phyloP scores from a whole-genome alignment of 2,797 vertebrate genomes.

The Microchirus variegatus region DNA sequence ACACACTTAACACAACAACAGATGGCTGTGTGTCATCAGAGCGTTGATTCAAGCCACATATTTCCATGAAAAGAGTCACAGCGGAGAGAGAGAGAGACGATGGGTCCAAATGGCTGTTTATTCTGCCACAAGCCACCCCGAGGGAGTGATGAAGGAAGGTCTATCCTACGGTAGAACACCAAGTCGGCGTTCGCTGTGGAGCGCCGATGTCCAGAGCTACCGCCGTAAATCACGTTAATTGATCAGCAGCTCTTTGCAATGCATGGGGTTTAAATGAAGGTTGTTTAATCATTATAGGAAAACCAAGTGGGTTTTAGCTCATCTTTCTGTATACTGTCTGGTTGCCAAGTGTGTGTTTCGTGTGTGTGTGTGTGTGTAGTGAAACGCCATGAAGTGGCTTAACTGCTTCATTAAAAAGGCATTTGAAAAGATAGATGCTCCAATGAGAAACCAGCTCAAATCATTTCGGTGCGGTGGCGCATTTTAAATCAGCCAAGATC shows the following conservation, averaged over 20 bases:
- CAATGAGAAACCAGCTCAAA: conserved; percentile 55
- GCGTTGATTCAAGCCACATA: conserved; percentile 80
- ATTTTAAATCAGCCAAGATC: conserved; percentile 53
- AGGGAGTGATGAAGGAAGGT: conserved; percentile 78
- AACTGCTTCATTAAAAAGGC: conserved; percentile 80
- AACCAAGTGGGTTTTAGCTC: conserved; percentile 62
- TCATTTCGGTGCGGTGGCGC: conserved; percentile 55
- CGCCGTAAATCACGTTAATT: conserved; percentile 78
- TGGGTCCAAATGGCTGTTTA: conserved; percentile 83
- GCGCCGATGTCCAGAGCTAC: conserved; percentile 51
- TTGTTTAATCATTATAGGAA: conserved; percentile 74
- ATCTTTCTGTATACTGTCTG: conserved; percentile 39
- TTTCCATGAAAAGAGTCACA: conserved; percentile 78
- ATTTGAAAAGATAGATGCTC: conserved; percentile 70
- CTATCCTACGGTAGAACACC: conserved; percentile 75
- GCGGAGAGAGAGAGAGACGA: conserved; percentile 72
- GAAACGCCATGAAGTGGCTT: conserved; percentile 61
- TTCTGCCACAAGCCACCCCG: conserved; percentile 78
- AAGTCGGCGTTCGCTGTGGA: conserved; percentile 61
- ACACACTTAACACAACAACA: conserved; percentile 82
- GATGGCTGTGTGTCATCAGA: conserved; percentile 83
- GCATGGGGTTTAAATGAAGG: conserved; percentile 76
- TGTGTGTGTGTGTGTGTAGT: conserved; percentile 46
- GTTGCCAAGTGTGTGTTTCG: conserved; percentile 69
- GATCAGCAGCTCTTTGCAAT: conserved; percentile 69